phyloP scores from a whole-genome alignment of 1,140 invertebrate species.

The Trissolcus basalis region DNA sequence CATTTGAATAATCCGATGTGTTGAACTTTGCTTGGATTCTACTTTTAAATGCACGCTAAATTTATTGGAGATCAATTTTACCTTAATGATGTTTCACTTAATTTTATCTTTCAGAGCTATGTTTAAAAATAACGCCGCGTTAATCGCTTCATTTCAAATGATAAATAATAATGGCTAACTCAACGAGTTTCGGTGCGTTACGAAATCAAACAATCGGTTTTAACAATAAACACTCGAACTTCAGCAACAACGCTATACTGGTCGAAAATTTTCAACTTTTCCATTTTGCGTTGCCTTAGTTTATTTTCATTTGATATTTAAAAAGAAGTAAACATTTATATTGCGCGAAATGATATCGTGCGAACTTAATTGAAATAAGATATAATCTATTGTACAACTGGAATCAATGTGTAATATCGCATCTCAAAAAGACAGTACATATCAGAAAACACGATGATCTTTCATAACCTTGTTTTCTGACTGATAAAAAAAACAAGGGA shows the following conservation, averaged over 20 bases:
- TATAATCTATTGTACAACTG: too few species aligned
- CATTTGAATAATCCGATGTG: too few species aligned
- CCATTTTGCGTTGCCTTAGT: background rate
- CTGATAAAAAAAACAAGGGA: constrained; percentile 5
- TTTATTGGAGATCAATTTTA: background rate
- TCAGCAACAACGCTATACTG: background rate
- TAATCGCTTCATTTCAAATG: constrained; percentile 23
- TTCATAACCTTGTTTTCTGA: constrained; percentile 32
- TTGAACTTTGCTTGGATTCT: too few species aligned
- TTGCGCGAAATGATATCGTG: too few species aligned
- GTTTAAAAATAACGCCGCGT: constrained; percentile 18
- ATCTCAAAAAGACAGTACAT: too few species aligned
- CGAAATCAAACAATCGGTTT: background rate
- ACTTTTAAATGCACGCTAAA: background rate
- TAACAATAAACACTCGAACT: constrained; percentile 4
- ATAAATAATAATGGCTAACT: constrained; percentile 11
- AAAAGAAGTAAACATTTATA: too few species aligned
- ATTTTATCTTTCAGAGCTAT: background rate
- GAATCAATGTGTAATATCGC: too few species aligned
- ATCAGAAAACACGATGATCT: constrained; percentile 10
- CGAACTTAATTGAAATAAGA: too few species aligned
- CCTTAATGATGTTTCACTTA: constrained; percentile 1
- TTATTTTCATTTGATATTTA: background rate
- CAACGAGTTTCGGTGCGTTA: constrained; percentile 1
- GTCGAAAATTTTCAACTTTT: too few species aligned